These are phyloP conservation scores for Sebastes trivittatus DNA, from an alignment of 2,797 vertebrate species.

Conservation along the genomic window DNA sequence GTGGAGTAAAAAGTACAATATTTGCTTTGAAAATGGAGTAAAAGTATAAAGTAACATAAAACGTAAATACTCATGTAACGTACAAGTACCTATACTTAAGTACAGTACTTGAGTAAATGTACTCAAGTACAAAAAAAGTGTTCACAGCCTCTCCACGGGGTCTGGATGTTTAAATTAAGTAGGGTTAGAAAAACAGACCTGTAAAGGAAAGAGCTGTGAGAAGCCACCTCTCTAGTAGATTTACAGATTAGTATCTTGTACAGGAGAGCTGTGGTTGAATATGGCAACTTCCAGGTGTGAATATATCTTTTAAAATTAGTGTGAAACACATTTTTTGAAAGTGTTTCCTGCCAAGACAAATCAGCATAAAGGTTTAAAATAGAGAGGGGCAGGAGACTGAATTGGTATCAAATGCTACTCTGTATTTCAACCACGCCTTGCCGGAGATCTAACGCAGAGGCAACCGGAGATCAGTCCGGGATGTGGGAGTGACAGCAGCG, in stretches of 20 bases:
- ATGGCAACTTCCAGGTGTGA: not conserved
- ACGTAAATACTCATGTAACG: too few relatives aligned
- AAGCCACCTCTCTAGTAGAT: not conserved
- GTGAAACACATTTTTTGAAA: not conserved
- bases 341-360: not conserved
- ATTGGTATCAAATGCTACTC: slow-evolving; percentile 16
- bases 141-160: not conserved
- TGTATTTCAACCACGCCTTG: slow-evolving; percentile 23
- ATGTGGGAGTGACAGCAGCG: slow-evolving; percentile 52
- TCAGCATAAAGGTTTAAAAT: not conserved
- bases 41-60: too few relatives aligned
- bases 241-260: not conserved
- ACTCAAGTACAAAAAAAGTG: too few relatives aligned
- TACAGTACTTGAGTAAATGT: too few relatives aligned
- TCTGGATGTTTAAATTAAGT: not conserved
- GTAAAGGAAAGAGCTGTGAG: not conserved
- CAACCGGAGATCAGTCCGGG: slow-evolving; percentile 30
- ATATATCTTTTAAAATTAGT: not conserved
- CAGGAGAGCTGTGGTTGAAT: not conserved
- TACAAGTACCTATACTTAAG: too few relatives aligned
- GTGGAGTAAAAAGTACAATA: too few relatives aligned
- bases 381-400: not conserved
- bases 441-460: slow-evolving; percentile 17
- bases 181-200: not conserved
- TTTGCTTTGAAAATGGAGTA: too few relatives aligned